Conservation (phyloP, 2,888 invertebrate species). For the Conistra vaccinii region DNA sequence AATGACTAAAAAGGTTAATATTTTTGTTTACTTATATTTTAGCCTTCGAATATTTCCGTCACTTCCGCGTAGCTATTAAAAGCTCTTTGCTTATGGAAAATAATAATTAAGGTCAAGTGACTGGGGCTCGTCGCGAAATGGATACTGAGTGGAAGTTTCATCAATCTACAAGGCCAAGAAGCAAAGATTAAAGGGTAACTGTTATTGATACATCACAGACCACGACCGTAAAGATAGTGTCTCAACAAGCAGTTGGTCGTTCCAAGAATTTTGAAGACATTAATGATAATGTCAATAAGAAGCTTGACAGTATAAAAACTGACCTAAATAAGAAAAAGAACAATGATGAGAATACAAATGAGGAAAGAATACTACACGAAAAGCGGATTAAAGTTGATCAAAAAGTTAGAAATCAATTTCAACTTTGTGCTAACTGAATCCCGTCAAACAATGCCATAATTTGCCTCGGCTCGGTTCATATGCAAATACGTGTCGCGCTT, state of each 20-base stretch:
- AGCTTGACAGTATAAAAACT: not conserved
- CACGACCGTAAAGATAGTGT: not conserved
- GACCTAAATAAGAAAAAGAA: not conserved
- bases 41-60: constrained; percentile 8
- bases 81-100: not conserved
- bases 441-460: constrained; percentile 55
- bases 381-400: constrained; percentile 34
- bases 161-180: not conserved
- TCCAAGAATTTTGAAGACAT: not conserved
- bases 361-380: constrained; percentile 16
- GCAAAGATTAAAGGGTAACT: not conserved
- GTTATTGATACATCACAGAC: not conserved
- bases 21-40: not conserved
- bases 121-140: not conserved
- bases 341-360: constrained; percentile 4
- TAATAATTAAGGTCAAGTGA: constrained; percentile 3
- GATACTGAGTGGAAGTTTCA: not conserved
- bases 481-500: constrained; percentile 46
- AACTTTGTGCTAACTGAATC: constrained; percentile 50
- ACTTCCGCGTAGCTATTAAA: not conserved
- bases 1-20: too few relatives aligned
- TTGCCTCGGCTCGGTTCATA: constrained; percentile 47
- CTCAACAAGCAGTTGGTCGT: not conserved
- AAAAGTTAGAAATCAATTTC: constrained; percentile 52
- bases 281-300: not conserved